Evolutionary conservation across 2,797 vertebrate genomes (phyloP).

Genomic region (Acanthopagrus latus): DNA sequence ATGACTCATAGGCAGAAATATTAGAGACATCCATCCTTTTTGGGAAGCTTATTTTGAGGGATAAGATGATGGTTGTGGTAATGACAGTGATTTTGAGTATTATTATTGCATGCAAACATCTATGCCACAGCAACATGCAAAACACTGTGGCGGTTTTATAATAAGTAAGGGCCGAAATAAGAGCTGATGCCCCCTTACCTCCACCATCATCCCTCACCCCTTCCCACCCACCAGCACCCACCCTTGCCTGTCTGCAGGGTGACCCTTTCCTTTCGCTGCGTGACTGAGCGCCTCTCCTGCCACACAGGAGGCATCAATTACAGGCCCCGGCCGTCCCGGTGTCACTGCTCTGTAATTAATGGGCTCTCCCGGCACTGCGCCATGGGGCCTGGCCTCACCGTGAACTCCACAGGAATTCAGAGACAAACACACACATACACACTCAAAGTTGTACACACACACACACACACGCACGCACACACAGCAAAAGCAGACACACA

Average conservation of each 20-base stretch:
- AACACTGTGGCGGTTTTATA: not conserved
- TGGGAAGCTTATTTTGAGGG: too few relatives aligned
- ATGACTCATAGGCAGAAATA: not conserved
- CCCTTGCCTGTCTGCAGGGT: constrained; percentile 73
- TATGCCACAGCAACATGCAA: not conserved
- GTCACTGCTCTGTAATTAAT: constrained; percentile 89
- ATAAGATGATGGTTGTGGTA: not conserved
- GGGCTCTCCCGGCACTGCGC: constrained; percentile 83
- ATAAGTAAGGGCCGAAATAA: not conserved
- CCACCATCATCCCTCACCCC: constrained; percentile 31
- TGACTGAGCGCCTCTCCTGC: constrained; percentile 83
- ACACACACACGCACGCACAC: too few relatives aligned
- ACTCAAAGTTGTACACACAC: constrained; percentile 52
- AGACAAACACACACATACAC: constrained; percentile 76
- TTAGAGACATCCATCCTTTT: not conserved
- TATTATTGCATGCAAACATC: constrained; percentile 2
- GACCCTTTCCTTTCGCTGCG: constrained; percentile 79
- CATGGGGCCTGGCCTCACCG: constrained; percentile 84
- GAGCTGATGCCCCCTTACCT: constrained; percentile 35
- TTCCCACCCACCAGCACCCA: constrained; percentile 39
- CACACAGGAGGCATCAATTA: constrained; percentile 88
- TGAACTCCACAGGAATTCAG: constrained; percentile 88
- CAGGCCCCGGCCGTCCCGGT: constrained; percentile 80
- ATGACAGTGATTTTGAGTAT: constrained; percentile 21
- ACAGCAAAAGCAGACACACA: constrained; percentile 25